These are phyloP conservation scores for Latrodectus hesperus DNA, from an alignment of 2,888 invertebrate species.

Conservation along the genomic window DNA sequence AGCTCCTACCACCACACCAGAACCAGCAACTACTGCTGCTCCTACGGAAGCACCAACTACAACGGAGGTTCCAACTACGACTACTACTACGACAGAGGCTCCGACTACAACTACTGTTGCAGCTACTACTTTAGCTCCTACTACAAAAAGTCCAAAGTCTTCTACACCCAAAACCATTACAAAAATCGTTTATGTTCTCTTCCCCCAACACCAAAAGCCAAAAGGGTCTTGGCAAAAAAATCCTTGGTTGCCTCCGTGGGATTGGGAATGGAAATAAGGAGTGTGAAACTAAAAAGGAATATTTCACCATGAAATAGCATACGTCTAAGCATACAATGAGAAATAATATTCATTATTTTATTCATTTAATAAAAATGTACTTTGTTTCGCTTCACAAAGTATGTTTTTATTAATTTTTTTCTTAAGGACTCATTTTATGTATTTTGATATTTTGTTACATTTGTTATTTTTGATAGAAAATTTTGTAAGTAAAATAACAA, in stretches of 20 bases:
- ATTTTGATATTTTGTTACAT: no score
- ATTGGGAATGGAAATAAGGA: not conserved
- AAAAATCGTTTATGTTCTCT: not conserved
- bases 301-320: no score
- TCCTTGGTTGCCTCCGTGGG: not conserved
- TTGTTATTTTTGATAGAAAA: no score
- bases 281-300: no score
- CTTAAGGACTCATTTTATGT: no score
- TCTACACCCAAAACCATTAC: conserved; percentile 1
- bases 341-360: no score
- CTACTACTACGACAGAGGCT: not conserved
- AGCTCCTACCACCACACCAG: not conserved
- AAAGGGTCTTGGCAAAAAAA: not conserved
- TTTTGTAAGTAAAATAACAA: no score
- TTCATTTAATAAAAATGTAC: no score
- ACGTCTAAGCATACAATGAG: no score
- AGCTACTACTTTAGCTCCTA: conserved; percentile 3
- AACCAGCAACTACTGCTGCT: conserved; percentile 6
- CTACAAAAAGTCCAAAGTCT: not conserved
- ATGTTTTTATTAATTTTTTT: no score
- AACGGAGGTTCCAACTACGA: not conserved
- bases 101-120: conserved; percentile 8
- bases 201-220: conserved; percentile 2
- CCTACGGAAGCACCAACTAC: conserved; percentile 10
- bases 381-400: no score